Base-by-base conservation (phyloP, 2,797 vertebrate genomes). In the Lithobates pipiens region DNA sequence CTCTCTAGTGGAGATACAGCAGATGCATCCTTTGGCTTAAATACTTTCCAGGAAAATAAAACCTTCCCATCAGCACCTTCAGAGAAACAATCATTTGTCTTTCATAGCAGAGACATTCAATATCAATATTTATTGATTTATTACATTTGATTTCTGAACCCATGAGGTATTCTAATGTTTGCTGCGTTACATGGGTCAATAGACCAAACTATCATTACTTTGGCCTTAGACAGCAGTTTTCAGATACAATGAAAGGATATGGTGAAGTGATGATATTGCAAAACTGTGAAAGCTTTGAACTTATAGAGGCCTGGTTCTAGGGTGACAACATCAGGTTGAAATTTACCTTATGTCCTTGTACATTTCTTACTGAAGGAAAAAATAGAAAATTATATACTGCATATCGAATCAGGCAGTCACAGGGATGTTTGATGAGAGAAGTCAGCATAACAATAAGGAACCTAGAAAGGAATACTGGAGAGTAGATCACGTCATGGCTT, bases 61-160 rank as follows among this genome's bases (percentile, higher is more conserved):
- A 80, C n/a, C 39, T 57, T 46, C 69, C 25, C 25, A 57, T 57
- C 50, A 18, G 50, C 50, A 57, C 34, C 46, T 70, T 50, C 13
- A 57, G 77, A 54, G 44, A 46, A 80, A 70, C 27, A 18, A 50
- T 21, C 44, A n/a, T 46, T 36, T 34, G 68, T 67, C 54, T 57
- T 15, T 54, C 18, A 71, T 50, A 36, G 3, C 57, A 25, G n/a
- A 36, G 39, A 81, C 69, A 34, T 54, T 57, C 34, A 70, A 80
- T 71, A 42, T 78, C 76, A 68, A 3, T 39, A 16, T 16, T 18
- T 29, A 50, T 70, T 70, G 61, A 80, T 80, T 70, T 80, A 50
- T 23, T 11, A 50, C 32, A 69, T 69, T 54, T n/a, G 21, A 32
- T 70, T 70, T 15, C 5, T 39, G n/a, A n/a, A 32, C 71, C 68